Evolutionary conservation across 37 sponge, comb jelly and placozoan genomes (phyloP).

Genomic region (Mnemiopsis leidyi): DNA sequence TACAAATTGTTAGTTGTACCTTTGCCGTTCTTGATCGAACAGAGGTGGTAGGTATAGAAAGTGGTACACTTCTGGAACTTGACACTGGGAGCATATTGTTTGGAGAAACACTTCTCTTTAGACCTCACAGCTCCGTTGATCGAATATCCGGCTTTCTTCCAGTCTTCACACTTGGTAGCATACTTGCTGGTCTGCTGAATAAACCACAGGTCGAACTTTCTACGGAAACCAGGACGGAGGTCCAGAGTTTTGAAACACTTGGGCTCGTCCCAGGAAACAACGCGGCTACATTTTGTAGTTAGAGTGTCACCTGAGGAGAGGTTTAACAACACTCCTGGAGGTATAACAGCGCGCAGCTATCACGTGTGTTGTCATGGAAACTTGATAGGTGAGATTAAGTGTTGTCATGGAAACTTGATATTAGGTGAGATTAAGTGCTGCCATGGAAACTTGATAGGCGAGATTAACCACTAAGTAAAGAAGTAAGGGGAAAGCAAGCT

Average conservation of each 20-base stretch:
- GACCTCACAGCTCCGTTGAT: background rate
- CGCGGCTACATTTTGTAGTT: background rate
- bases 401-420: too few relatives aligned
- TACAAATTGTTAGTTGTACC: too few relatives aligned
- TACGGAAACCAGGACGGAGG: background rate
- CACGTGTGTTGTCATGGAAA: too few relatives aligned
- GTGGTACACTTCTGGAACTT: conserved; percentile 15
- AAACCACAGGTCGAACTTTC: background rate
- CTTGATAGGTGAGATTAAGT: too few relatives aligned
- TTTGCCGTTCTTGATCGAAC: background rate
- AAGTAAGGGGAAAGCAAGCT: too few relatives aligned
- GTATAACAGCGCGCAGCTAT: too few relatives aligned
- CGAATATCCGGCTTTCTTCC: background rate
- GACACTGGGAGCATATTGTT: background rate
- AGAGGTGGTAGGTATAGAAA: conserved; percentile 1
- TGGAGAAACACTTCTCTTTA: conserved; percentile 6
- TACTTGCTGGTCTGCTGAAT: background rate
- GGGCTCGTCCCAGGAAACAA: background rate
- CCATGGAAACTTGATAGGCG: too few relatives aligned
- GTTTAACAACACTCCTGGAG: too few relatives aligned
- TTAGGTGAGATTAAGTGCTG: too few relatives aligned
- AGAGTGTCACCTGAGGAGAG: background rate
- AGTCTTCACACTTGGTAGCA: background rate
- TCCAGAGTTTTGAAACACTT: background rate
- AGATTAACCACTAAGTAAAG: too few relatives aligned